Base-by-base conservation (phyloP, 2,888 invertebrate species). In the Agrypnus murinus region DNA sequence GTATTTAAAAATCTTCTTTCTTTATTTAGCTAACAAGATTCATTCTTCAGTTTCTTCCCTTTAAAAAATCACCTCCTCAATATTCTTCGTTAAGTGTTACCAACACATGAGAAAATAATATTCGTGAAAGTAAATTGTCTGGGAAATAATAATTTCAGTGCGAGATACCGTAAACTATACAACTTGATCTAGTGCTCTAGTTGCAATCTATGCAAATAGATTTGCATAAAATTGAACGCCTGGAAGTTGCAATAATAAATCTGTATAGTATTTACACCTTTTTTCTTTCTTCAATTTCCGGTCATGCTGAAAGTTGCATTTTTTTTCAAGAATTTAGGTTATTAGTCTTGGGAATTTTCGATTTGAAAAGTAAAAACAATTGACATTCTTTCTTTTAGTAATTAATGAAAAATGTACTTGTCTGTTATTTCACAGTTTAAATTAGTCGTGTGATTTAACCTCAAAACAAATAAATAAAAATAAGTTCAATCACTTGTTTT, bases 201-300 rank as follows among this genome's bases (percentile, higher is more conserved):
- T 32, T 50, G n/a, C n/a, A 3, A 17, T 12, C 25, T 31, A 19
- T 2, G 17, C 5, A 17, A 25, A n/a, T n/a, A n/a, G 14, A 50
- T 50, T 50, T 50, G 50, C 50, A 50, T 50, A 50, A 50, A 50
- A 50, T 50, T 10, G 50, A 50, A 12, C 31, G 50, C 50, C 12
- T 50, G 50, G 50, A 50, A 50, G 31, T 10, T 50, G 50, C 50
- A 50, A 1, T 43, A 14, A 14, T 14, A 14, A n/a, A n/a, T n/a
- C 14, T 12, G 9, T 12, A 43, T 15, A 5, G 15, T 8, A 6
- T 25, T 5, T 25, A 5, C 5, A 25, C 5, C 25, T 25, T 25
- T 25, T 5, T 25, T 25, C 25, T 25, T 25, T 25, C 25, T 25
- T 25, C 25, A 43, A 8, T 43, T 43, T 43, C 43, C 46, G 46